Percentiles rank a stretch among this genome's conserved stretches.
phyloP scores from a whole-genome alignment of 2,888 invertebrate genomes.

The Empis livida region DNA sequence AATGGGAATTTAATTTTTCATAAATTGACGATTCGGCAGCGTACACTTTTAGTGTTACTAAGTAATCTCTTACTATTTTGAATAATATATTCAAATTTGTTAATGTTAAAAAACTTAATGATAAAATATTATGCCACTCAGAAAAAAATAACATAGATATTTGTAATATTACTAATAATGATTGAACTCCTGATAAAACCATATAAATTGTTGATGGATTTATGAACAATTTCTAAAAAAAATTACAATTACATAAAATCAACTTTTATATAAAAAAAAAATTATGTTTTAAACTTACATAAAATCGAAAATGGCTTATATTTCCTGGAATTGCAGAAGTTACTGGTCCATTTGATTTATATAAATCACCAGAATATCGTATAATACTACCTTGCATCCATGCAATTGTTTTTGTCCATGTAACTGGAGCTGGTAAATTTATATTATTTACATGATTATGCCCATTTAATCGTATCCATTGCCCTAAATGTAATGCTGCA shows the following conservation, averaged over 20 bases:
- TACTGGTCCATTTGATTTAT: slow-evolving; percentile 60
- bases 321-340: slow-evolving; percentile 85
- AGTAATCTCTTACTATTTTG: slow-evolving; percentile 73
- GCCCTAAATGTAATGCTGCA: slow-evolving; percentile 77
- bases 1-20: slow-evolving; percentile 18
- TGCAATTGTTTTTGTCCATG: slow-evolving; percentile 46
- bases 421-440: slow-evolving; percentile 19
- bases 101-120: slow-evolving; percentile 71
- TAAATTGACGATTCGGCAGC: slow-evolving; percentile 25
- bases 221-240: slow-evolving; percentile 67
- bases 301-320: slow-evolving; percentile 66
- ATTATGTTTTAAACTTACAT: slow-evolving; percentile 48
- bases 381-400: slow-evolving; percentile 68
- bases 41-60: slow-evolving; percentile 74
- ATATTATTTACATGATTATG: slow-evolving; percentile 8
- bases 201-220: slow-evolving; percentile 71
- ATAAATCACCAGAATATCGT: slow-evolving; percentile 57
- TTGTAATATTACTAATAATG: slow-evolving; percentile 59
- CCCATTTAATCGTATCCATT: slow-evolving; percentile 29
- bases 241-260: slow-evolving; percentile 12
- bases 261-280: background rate
- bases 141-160: slow-evolving; percentile 65
- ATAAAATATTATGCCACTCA: slow-evolving; percentile 86
- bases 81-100: slow-evolving; percentile 88
- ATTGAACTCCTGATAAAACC: slow-evolving; percentile 56